Evolutionary conservation across 2,888 invertebrate species (phyloP), one percentile per base, ranked within the genome.

Genomic region (Eristalis tenax): DNA sequence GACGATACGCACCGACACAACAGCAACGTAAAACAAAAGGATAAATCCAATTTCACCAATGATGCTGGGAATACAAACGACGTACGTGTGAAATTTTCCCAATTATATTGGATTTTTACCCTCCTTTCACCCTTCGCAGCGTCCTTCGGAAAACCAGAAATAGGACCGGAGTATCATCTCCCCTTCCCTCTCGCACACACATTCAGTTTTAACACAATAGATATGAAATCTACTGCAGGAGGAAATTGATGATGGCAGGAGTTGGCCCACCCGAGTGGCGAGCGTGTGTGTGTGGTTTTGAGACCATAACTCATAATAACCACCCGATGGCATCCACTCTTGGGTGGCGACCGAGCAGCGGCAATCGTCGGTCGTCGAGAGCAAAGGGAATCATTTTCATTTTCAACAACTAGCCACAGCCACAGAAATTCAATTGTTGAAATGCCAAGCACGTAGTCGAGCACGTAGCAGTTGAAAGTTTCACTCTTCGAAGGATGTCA

Each of bases 41-140:
- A 84, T 84, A 88, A 88, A 88, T 84, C 88, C 84, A 88, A 88
- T 88, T 88, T 81, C 57, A 81, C 70, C 83, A 88, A 87, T 81
- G 88, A 77, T 79, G 76, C 79, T 79, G 91, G 91, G 91, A 91
- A 91, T 91, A 91, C 91, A 91, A 91, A 91, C 91, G 91, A 90
- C 77, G 90, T 91, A 91, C 91, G 91, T 91, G 91, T 91, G 90
- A 90, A 91, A 91, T 91, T 91, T 91, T 89, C 90, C 90, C 91
- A 91, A 91, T 91, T 91, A 91, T 91, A 91, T 91, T 89, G 91
- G 91, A 90, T 91, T 91, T 71, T 78, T 70, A 10, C 32, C 32
- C 74, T 63, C 10, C 43, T 11, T 6, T 15, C 26, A 10, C 11
- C 23, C 57, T 23, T 15, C 15, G 23, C 11, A 6, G 13, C 26